Conservation (phyloP, 2,113 vertebrate species). For the Calidris pugnax region DNA sequence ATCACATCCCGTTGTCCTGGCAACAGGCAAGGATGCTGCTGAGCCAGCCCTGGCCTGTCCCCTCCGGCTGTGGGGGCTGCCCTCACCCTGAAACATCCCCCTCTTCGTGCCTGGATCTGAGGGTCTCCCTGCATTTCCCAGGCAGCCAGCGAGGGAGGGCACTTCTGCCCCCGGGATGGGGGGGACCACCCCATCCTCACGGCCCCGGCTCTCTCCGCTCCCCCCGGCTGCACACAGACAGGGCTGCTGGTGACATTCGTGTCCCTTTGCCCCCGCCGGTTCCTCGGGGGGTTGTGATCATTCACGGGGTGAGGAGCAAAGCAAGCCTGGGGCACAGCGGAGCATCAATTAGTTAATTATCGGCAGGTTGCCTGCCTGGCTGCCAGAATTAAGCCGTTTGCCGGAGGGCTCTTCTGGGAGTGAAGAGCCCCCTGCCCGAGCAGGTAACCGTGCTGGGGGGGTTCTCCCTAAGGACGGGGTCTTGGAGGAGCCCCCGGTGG, state of each 20-base stretch:
- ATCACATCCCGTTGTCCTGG: slow-evolving; percentile 44
- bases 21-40: slow-evolving; percentile 29
- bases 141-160: rapidly evolving
- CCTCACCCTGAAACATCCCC: not conserved
- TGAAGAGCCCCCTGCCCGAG: not conserved
- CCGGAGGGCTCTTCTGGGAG: not conserved
- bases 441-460: not conserved
- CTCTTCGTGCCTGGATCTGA: rapidly evolving
- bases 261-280: not conserved
- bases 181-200: not conserved
- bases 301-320: not conserved
- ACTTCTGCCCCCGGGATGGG: rapidly evolving
- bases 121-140: not conserved
- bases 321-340: not conserved
- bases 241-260: rapidly evolving
- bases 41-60: not conserved
- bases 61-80: not conserved
- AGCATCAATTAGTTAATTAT: not conserved
- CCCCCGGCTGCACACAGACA: rapidly evolving
- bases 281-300: not conserved
- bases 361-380: not conserved
- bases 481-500: rapidly evolving
- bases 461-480: not conserved
- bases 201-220: rapidly evolving
- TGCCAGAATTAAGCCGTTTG: not conserved